These are phyloP conservation scores for Hesperia comma DNA, from an alignment of 2,888 invertebrate species.

Conservation along the genomic window DNA sequence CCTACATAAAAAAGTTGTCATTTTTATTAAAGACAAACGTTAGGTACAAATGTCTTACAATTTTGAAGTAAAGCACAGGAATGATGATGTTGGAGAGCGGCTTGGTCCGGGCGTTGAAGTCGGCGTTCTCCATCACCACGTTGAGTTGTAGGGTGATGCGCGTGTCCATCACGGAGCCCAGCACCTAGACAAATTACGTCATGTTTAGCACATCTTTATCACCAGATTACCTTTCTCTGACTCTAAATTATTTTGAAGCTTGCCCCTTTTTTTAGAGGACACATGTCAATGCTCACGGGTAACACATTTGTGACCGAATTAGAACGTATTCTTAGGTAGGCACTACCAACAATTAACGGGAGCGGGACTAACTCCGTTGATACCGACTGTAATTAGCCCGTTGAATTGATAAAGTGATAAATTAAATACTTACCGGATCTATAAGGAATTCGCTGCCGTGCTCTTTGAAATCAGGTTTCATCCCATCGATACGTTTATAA, in stretches of 20 bases:
- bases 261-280: no score
- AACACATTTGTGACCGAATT: no score
- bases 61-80: slow-evolving; percentile 87
- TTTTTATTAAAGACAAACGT: background rate
- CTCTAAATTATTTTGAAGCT: no score
- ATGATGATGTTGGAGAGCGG: slow-evolving; percentile 86
- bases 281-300: no score
- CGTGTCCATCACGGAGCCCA: slow-evolving; percentile 86
- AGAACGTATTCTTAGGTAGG: no score
- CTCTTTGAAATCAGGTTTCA: slow-evolving; percentile 77
- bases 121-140: slow-evolving; percentile 85
- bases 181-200: slow-evolving; percentile 71
- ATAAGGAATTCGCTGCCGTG: slow-evolving; percentile 78
- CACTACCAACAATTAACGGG: no score
- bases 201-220: background rate
- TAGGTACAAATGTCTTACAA: slow-evolving; percentile 73
- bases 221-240: no score
- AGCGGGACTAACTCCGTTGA: no score
- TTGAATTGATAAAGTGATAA: no score
- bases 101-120: slow-evolving; percentile 80
- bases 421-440: slow-evolving; percentile 80
- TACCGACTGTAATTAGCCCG: no score
- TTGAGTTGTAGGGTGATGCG: slow-evolving; percentile 88
- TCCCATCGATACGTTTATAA: slow-evolving; percentile 84
- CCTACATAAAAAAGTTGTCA: no score